Percentiles rank a stretch among this genome's conserved stretches.
These are phyloP conservation scores for Physeter macrocephalus DNA, from an alignment of 2,113 vertebrate genomes.

Conservation along the genomic window DNA sequence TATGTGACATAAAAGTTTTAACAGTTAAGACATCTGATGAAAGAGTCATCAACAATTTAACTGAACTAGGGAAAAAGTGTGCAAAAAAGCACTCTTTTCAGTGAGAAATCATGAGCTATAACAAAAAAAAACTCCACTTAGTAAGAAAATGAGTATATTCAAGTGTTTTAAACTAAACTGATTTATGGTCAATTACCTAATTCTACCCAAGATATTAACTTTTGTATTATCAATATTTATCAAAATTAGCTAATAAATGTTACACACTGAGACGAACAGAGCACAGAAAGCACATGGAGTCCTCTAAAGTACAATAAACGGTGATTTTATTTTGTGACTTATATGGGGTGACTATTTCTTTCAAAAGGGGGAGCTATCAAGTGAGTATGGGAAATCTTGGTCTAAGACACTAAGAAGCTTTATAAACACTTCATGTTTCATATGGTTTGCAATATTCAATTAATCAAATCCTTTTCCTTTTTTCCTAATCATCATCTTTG, in stretches of 20 bases:
- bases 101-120: background rate
- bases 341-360: background rate
- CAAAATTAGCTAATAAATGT: background rate
- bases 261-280: background rate
- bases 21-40: background rate
- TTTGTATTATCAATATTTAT: background rate
- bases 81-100: background rate
- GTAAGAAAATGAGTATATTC: slow-evolving; percentile 11
- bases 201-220: background rate
- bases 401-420: background rate
- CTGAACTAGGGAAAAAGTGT: background rate
- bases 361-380: background rate
- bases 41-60: background rate
- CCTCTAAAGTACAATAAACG: background rate
- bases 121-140: background rate
- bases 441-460: background rate
- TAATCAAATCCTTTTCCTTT: background rate
- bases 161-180: background rate
- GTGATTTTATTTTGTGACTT: background rate
- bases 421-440: background rate
- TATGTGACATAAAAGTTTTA: background rate
- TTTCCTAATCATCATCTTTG: background rate
- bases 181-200: background rate
- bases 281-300: background rate
- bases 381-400: background rate